These are phyloP conservation scores for Numenius arquata DNA, from an alignment of 2,113 vertebrate genomes.

Conservation along the genomic window DNA sequence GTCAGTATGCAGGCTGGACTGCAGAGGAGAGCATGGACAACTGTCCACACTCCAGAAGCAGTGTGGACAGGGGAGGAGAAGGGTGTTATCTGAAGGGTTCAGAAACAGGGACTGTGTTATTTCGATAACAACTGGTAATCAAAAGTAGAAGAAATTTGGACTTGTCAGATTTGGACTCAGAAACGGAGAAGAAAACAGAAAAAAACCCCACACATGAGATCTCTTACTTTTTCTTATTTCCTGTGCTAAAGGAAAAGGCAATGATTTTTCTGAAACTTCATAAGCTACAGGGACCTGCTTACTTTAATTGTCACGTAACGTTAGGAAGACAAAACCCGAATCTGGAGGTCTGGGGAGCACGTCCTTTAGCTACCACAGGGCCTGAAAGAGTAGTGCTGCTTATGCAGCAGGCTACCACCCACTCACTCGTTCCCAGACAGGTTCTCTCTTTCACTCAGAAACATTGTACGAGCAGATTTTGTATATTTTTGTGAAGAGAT, in stretches of 20 bases:
- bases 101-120: not conserved
- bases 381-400: not conserved
- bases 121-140: not conserved
- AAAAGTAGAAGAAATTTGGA: not conserved
- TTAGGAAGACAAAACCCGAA: not conserved
- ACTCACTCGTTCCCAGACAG: not conserved
- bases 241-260: not conserved
- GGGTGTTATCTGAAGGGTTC: not conserved
- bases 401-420: not conserved
- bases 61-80: not conserved
- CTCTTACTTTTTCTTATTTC: not conserved
- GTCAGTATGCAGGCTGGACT: not conserved
- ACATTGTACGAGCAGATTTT: not conserved
- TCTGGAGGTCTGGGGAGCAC: not conserved
- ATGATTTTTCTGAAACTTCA: not conserved
- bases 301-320: not conserved
- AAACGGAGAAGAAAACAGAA: not conserved
- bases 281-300: not conserved
- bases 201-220: fast-evolving
- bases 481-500: not conserved
- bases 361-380: not conserved
- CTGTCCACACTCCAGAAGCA: not conserved
- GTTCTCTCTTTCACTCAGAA: not conserved
- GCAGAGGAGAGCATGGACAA: not conserved
- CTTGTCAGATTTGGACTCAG: not conserved